Conservation (phyloP, 2,797 vertebrate genomes). For the Alouatta caraya region DNA sequence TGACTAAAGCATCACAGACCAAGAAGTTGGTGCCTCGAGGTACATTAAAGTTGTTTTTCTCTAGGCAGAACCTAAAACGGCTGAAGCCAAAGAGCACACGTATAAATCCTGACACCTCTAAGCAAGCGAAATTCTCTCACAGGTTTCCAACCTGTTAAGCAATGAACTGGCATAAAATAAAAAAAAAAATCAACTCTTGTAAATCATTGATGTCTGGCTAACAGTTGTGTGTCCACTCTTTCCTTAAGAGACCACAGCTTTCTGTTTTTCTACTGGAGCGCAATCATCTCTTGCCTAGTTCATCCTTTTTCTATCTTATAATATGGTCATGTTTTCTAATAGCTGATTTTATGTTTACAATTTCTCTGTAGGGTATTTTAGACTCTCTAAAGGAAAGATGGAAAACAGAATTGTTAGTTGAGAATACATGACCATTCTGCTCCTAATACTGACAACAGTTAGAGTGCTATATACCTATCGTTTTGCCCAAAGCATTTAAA, state of each 20-base stretch:
- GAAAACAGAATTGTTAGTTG: not conserved
- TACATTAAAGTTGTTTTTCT: not conserved
- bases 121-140: not conserved
- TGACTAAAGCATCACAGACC: not conserved
- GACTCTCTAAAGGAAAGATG: not conserved
- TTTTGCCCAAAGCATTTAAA: not conserved
- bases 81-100: not conserved
- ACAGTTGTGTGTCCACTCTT: not conserved
- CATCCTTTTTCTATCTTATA: not conserved
- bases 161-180: not conserved
- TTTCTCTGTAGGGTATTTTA: not conserved
- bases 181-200: not conserved
- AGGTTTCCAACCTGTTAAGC: not conserved
- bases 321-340: not conserved
- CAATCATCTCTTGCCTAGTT: not conserved
- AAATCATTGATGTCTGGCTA: not conserved
- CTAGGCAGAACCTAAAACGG: not conserved
- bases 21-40: not conserved
- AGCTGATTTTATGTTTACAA: not conserved
- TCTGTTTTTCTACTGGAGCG: not conserved
- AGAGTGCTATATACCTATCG: not conserved
- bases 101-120: constrained; percentile 17
- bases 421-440: not conserved
- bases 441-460: not conserved
- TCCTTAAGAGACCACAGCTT: not conserved